These are phyloP conservation scores for Colaptes auratus DNA, from an alignment of 2,113 vertebrate species.

Conservation along the genomic window DNA sequence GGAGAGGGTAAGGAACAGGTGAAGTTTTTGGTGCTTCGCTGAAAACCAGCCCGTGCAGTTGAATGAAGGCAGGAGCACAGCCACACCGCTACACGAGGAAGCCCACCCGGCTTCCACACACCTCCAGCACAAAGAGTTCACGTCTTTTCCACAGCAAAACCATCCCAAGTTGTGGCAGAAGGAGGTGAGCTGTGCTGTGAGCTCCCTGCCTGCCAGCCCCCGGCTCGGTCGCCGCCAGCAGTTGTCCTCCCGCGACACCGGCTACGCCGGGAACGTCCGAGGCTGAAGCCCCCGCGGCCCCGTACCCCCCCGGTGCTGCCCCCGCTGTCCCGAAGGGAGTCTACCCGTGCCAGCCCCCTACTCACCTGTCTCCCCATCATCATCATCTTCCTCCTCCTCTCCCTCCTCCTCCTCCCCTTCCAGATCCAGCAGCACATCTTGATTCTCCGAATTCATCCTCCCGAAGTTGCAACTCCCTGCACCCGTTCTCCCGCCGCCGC, in stretches of 20 bases:
- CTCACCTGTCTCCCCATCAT: slow-evolving; percentile 76
- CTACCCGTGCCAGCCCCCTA: background rate
- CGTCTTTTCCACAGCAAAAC: fast-evolving
- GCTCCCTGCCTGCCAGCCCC: fast-evolving
- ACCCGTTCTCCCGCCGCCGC: background rate
- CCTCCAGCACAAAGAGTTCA: background rate
- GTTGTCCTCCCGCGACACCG: background rate
- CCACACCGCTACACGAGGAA: fast-evolving
- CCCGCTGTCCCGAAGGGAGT: background rate
- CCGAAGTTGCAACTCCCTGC: background rate
- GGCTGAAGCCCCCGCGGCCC: background rate
- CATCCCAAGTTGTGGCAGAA: background rate
- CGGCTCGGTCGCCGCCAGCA: background rate
- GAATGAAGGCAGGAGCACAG: background rate
- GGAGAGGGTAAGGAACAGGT: background rate
- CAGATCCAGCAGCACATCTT: slow-evolving; percentile 70
- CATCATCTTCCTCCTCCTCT: slow-evolving; percentile 63
- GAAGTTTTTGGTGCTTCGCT: background rate
- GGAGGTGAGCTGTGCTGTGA: fast-evolving
- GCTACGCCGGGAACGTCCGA: background rate
- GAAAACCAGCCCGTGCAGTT: background rate
- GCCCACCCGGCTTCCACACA: background rate
- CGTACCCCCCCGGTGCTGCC: background rate
- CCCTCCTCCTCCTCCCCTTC: slow-evolving; percentile 64
- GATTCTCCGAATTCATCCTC: slow-evolving; percentile 55